Percentiles rank a stretch among this genome's conserved stretches.
phyloP scores from a whole-genome alignment of 2,888 invertebrate species.

The Thera obeliscata region DNA sequence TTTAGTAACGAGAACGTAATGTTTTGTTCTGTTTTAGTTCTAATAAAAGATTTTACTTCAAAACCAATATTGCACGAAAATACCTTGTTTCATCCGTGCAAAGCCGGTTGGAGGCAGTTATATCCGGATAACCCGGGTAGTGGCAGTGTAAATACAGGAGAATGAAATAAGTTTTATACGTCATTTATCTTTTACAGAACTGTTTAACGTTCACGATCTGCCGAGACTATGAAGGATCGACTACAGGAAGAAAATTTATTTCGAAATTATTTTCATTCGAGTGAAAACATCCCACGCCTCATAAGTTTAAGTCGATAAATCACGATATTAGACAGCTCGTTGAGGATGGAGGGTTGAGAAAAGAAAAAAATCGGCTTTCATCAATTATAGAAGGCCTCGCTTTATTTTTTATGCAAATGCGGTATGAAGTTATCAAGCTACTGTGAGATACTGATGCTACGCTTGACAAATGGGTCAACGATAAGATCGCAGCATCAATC shows the following conservation, averaged over 20 bases:
- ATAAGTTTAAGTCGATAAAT: constrained; percentile 72
- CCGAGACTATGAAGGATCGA: too few species aligned
- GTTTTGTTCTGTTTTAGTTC: background rate
- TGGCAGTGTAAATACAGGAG: constrained; percentile 34
- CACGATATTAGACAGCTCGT: constrained; percentile 68
- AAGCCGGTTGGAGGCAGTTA: constrained; percentile 41
- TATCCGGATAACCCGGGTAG: constrained; percentile 40
- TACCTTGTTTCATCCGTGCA: constrained; percentile 29
- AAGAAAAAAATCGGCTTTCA: constrained; percentile 60
- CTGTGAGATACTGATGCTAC: constrained; percentile 1
- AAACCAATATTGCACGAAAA: constrained; percentile 26
- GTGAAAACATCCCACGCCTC: constrained; percentile 55
- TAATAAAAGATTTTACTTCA: background rate
- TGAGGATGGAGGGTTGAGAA: constrained; percentile 56
- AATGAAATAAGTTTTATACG: background rate
- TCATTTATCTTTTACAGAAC: background rate
- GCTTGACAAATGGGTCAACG: constrained; percentile 14
- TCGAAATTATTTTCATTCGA: constrained; percentile 53
- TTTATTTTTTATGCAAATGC: constrained; percentile 42
- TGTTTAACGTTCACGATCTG: constrained; percentile 35
- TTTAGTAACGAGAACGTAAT: too few species aligned
- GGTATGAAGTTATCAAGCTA: constrained; percentile 28
- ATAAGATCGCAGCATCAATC: background rate
- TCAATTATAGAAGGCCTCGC: constrained; percentile 60
- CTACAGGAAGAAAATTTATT: constrained; percentile 53